Base-by-base conservation (phyloP, 2,113 vertebrate genomes). In the Oncorhynchus nerka region DNA sequence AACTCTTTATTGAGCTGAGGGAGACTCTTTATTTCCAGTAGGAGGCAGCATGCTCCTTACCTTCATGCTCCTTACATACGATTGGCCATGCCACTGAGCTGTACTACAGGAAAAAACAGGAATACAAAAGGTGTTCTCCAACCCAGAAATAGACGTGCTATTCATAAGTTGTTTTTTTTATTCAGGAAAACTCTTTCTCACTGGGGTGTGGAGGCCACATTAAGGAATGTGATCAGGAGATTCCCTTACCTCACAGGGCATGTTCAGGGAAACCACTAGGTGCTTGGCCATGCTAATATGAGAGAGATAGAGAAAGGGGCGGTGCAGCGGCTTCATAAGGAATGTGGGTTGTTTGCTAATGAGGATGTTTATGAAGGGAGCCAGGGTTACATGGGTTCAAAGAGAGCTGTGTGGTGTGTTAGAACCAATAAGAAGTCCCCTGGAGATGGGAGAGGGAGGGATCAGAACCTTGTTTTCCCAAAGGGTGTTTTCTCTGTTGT, bases 1-100 rank as follows among this genome's bases (percentile, higher is more conserved):
- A 96, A 82, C 3, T 81, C 77, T 24, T 84, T 78, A 39, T 90
- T 81, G 22, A 96, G 85, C 24, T 92, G 84, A 57, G 90, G 68
- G 90, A 83, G 66, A 94, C 76, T 67, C 95, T 85, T 83, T 94
- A 95, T 49, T 91, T 95, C 89, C 91, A 90, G 79, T 96, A 96
- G 59, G 88, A 71, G 0, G 87, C 88, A 0, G 93, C 93, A 0
- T 96, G 94, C 0, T 86, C 77, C 48, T 74, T 92, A 3, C 83
- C 94, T 79, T 96, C 94, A 22, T 94, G 5, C 30, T 28, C 28
- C 28, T 28, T 28, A 96, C 83, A 94, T 78, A 34, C 91, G 92
- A 20, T 90, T 26, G 74, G 94, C 80, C 95, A 96, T 96, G 5
- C 70, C 22, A 49, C 6, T n/a, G 3, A 45, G 16, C 5, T 59